Base-by-base conservation (phyloP, 2,888 invertebrate species). In the Ophion obscuratus region DNA sequence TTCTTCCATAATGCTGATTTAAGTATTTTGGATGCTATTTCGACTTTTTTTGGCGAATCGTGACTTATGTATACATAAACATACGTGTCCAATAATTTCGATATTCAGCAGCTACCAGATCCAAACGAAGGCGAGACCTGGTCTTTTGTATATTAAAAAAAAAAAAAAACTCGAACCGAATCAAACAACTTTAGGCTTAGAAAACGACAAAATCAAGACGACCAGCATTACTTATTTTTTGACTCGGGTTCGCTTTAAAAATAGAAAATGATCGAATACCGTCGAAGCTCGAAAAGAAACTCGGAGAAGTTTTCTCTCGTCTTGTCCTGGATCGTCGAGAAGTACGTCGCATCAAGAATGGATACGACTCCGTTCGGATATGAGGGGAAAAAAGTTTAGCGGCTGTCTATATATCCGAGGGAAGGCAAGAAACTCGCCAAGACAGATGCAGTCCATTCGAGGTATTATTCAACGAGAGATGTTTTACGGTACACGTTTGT, bases 391-490 rank as follows among this genome's bases (percentile, higher is more conserved):
- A 86, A 86, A 86, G 83, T 86, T 79, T 75, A 66, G 83, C 86
- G 70, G 86, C 86, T 81, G 81, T 86, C 86, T 78, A 78, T 68
- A 74, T 74, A 76, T 44, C 81, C 40, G 75, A 66, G 74, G 78
- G 68, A 31, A 67, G 81, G 81, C 79, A 81, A 86, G 83, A 86
- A 86, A 86, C 86, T 81, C 64, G 86, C 78, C 86, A 84, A 84
- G 86, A 86, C 86, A 86, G 86, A 86, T 86, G 83, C 86, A 83
- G 75, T 86, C 86, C 86, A 84, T 86, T 86, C 86, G 86, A 78
- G 83, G 83, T 83, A 86, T 86, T 86, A 83, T 86, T 86, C 86
- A 86, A 86, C 83, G 81, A 81, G 74, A 67, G 62, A 68, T 57
- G 75, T 75, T 81, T 61, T 57, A 73, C 77, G 68, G 62, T 57